Conservation (phyloP, 2,113 vertebrate species). For the Rallus limicola region DNA sequence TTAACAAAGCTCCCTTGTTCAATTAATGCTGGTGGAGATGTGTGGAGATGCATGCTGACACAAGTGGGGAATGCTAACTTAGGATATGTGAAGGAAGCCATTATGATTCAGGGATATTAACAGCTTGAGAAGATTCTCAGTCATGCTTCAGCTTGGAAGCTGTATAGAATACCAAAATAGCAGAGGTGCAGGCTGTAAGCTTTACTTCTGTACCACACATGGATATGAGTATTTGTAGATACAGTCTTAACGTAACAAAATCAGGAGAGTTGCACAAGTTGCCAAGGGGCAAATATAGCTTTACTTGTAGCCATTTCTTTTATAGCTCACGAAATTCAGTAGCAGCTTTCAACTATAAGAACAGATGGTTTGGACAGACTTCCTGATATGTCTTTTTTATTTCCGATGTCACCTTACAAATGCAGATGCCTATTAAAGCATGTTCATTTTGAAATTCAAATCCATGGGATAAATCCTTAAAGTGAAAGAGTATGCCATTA, state of each 20-base stretch:
- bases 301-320: not conserved
- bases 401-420: not conserved
- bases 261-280: not conserved
- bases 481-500: not conserved
- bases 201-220: rapidly evolving
- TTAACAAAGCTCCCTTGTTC: not conserved
- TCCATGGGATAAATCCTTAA: not conserved
- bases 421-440: not conserved
- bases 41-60: not conserved
- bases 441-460: not conserved
- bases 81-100: not conserved
- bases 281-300: not conserved
- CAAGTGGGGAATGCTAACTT: not conserved
- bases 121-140: not conserved
- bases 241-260: not conserved
- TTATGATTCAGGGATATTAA: not conserved
- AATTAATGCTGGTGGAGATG: not conserved
- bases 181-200: not conserved
- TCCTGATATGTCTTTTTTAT: not conserved
- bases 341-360: not conserved
- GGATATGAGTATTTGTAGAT: not conserved
- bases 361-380: not conserved
- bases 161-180: not conserved
- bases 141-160: not conserved
- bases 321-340: no score